Percentiles rank a stretch among this genome's conserved stretches.
Conservation (phyloP, 2,888 invertebrate genomes). For the Rhagium mordax region DNA sequence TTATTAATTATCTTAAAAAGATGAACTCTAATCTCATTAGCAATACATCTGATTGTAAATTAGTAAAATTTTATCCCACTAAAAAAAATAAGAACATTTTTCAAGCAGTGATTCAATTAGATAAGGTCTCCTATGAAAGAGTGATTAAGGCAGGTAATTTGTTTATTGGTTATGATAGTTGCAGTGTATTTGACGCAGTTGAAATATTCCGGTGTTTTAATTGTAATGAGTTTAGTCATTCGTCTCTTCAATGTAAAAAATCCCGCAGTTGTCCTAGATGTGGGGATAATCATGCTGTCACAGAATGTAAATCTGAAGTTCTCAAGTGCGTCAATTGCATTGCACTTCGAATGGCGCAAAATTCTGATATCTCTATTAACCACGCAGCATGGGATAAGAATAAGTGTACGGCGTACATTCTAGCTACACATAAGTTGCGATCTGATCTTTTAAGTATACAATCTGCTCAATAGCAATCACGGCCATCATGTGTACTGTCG, state of each 20-base stretch:
- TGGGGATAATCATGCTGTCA: not conserved
- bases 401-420: not conserved
- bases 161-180: not conserved
- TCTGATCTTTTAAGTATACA: not conserved
- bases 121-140: not conserved
- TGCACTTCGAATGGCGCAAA: not conserved
- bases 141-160: not conserved
- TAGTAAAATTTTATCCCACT: not conserved
- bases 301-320: not conserved
- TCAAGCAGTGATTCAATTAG: not conserved
- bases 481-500: no score
- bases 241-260: not conserved
- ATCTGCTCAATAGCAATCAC: no score
- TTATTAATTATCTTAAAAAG: not conserved
- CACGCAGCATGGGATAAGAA: not conserved
- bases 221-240: not conserved
- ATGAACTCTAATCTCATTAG: not conserved
- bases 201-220: not conserved
- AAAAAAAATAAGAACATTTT: not conserved
- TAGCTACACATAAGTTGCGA: not conserved
- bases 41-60: not conserved
- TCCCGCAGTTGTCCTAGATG: not conserved
- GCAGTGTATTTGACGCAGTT: not conserved
- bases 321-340: not conserved
- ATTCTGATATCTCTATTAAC: not conserved